Evolutionary conservation across 2,113 vertebrate genomes (phyloP).

Genomic region (Anoura caudifer): DNA sequence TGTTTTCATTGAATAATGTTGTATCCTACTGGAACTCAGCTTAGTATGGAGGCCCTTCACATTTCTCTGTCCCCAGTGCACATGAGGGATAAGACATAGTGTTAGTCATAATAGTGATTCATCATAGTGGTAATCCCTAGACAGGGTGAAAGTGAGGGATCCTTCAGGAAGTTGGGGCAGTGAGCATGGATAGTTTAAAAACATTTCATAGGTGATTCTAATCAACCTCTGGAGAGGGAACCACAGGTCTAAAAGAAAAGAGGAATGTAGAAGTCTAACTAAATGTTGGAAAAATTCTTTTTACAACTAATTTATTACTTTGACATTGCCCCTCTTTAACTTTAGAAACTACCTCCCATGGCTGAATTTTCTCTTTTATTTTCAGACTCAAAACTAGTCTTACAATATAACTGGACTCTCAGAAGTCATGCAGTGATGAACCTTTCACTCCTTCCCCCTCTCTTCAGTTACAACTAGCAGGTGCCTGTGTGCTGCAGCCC

Average conservation of each 20-base stretch:
- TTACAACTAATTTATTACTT: not conserved
- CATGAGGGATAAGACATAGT: not conserved
- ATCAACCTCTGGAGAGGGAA: not conserved
- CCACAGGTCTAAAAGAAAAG: not conserved
- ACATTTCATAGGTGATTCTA: not conserved
- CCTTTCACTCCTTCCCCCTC: not conserved
- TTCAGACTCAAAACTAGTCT: not conserved
- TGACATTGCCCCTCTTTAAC: not conserved
- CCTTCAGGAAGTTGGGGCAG: not conserved
- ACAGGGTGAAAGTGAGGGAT: not conserved
- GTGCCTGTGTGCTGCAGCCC: not conserved
- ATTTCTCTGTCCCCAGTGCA: not conserved
- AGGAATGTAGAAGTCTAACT: not conserved
- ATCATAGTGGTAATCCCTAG: not conserved
- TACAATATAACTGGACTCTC: not conserved
- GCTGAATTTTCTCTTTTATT: not conserved
- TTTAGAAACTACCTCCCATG: not conserved
- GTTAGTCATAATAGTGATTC: not conserved
- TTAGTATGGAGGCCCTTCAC: not conserved
- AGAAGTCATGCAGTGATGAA: not conserved
- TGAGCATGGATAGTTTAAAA: not conserved
- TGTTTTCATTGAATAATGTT: not conserved
- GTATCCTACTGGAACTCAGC: not conserved
- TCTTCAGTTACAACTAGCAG: not conserved
- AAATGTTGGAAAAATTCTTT: not conserved